Evolutionary conservation across 1,140 invertebrate genomes (phyloP), one percentile per base, ranked within the genome.

Genomic region (Charaxes varanes): DNA sequence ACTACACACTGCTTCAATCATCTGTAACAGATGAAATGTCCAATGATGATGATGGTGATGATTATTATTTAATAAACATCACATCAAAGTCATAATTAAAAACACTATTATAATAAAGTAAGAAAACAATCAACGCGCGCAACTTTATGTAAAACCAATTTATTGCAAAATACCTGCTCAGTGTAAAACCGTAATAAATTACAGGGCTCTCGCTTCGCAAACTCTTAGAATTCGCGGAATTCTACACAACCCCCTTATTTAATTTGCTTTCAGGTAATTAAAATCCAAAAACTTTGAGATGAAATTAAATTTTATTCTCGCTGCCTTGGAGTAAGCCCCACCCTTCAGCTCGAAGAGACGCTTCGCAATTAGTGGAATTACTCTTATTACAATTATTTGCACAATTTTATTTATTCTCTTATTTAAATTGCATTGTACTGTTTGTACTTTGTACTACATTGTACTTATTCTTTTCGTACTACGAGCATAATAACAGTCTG

Each of bases 251-350:
- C 57, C 58, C 52, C 49, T 70, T 64, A 71, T 73, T 77, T 77
- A 77, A 72, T 77, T 76, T 58, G 62, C 62, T 61, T 55, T 60
- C 59, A 68, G 64, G 66, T 73, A 69, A 77, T 73, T 73, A 72
- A 77, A 77, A 72, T 70, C 66, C 59, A 65, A 70, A 72, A 76
- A 72, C 58, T 76, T 76, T 35, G 57, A 46, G 52, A 36, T 55
- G 46, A 70, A 74, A 74, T 71, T 76, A 69, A 76, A 76, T 70
- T 72, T 71, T 70, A 65, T 63, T 59, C 55, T 27, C 44, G 26
- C 32, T 21, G 36, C 16, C 18, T 34, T 21, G 26, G 30, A 21
- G 44, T 35, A 11, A 23, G 26, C 32, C 32, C 40, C 41, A 34
- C 5, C 34, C 6, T 23, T 21, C 10, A 7, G 6, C 27, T 26